phyloP scores from a whole-genome alignment of 1,140 invertebrate species.

The Plodia interpunctella region DNA sequence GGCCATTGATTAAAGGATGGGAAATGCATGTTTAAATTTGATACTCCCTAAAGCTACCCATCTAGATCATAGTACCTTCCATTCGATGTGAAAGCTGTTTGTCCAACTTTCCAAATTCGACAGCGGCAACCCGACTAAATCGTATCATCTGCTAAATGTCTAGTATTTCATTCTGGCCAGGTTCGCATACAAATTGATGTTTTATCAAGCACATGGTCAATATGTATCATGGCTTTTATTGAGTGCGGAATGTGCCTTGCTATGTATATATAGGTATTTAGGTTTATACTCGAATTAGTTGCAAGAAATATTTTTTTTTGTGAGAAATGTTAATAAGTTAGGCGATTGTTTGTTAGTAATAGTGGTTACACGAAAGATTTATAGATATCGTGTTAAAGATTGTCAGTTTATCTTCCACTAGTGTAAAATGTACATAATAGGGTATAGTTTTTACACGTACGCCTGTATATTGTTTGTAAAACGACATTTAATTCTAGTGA shows the following conservation, averaged over 20 bases:
- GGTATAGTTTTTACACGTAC: constrained; percentile 54
- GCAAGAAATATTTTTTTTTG: constrained; percentile 75
- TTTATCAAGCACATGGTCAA: constrained; percentile 69
- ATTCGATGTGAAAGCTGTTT: too few species aligned
- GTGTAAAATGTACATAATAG: constrained; percentile 67
- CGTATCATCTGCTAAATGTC: not conserved
- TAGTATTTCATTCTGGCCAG: constrained; percentile 34
- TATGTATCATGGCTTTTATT: constrained; percentile 69
- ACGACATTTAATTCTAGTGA: constrained; percentile 70
- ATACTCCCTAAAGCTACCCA: too few species aligned
- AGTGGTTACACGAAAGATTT: constrained; percentile 58
- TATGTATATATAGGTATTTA: constrained; percentile 70
- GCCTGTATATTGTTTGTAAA: constrained; percentile 59
- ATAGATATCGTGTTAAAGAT: constrained; percentile 72
- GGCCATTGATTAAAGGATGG: not conserved
- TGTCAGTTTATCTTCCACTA: constrained; percentile 75
- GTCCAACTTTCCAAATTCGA: not conserved
- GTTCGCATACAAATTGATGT: constrained; percentile 55
- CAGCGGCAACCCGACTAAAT: not conserved
- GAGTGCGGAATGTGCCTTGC: constrained; percentile 78
- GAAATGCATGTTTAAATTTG: too few species aligned
- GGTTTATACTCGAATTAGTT: constrained; percentile 77
- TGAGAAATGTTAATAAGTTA: constrained; percentile 71
- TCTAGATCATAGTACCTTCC: too few species aligned
- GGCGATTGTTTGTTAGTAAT: constrained; percentile 63